These are phyloP conservation scores for Morinoia aosen DNA, from an alignment of 2,888 invertebrate genomes.

Conservation along the genomic window DNA sequence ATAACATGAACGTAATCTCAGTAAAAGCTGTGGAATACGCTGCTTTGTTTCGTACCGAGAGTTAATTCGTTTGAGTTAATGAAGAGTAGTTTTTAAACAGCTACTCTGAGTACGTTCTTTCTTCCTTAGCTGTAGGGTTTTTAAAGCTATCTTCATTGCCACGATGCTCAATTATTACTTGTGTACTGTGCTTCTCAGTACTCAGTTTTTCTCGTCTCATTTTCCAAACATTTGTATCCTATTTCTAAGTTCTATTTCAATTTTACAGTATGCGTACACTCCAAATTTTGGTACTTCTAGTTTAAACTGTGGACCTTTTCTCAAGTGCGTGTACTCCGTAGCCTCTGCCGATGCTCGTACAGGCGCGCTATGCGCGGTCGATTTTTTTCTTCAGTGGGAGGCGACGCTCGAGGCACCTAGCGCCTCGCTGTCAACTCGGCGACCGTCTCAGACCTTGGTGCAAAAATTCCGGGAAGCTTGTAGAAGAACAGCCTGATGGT, in stretches of 20 bases:
- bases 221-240: no score
- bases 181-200: background rate
- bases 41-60: background rate
- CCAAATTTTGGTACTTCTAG: no score
- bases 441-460: no score
- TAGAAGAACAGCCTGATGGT: background rate
- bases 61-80: background rate
- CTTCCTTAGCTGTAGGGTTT: background rate
- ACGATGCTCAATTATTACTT: background rate
- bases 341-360: background rate
- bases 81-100: background rate
- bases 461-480: background rate
- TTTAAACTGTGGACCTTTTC: background rate
- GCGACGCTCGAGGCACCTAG: background rate
- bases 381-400: background rate
- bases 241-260: background rate
- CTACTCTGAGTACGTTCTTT: background rate
- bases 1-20: background rate
- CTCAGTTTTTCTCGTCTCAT: background rate
- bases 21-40: background rate
- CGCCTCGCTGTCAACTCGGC: background rate
- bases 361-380: background rate
- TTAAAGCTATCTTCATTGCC: background rate
- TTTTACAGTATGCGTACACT: background rate
- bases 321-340: background rate